These are phyloP conservation scores for Drosophila subpulchrella DNA, from an alignment of 1,140 invertebrate genomes.

Conservation along the genomic window DNA sequence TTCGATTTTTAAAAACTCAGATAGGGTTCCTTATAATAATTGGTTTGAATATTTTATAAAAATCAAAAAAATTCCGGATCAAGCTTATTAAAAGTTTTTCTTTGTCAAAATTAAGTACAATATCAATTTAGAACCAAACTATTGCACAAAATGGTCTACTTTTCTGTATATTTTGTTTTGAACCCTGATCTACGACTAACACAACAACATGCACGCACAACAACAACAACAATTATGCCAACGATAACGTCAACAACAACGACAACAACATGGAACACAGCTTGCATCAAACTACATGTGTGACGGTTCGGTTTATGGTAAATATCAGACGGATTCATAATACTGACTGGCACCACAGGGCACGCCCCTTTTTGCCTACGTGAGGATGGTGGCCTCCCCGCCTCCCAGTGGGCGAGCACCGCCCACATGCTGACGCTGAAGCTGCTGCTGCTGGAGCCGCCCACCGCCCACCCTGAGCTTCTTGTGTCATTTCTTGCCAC, in stretches of 20 bases:
- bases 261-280: constrained; percentile 52
- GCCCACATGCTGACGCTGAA: constrained; percentile 14
- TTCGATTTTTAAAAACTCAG: neutral
- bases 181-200: constrained; percentile 29
- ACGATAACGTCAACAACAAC: constrained; percentile 30
- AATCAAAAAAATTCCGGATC: neutral
- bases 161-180: neutral
- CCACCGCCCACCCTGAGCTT: constrained; percentile 41
- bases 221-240: constrained; percentile 43
- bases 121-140: constrained; percentile 32
- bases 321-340: constrained; percentile 82
- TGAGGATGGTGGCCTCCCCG: constrained; percentile 59
- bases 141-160: constrained; percentile 40
- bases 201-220: constrained; percentile 46
- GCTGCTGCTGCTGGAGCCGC: constrained; percentile 33
- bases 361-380: constrained; percentile 29
- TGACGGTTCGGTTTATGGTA: constrained; percentile 46
- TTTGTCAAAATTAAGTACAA: constrained; percentile 9
- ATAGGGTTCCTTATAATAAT: too few relatives aligned
- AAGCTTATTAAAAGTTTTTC: neutral
- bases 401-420: constrained; percentile 31
- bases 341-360: constrained; percentile 56
- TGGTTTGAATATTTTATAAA: neutral
- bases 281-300: constrained; percentile 40
- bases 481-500: constrained; percentile 75